Evolutionary conservation across 1,140 invertebrate species (phyloP), one percentile per base, ranked within the genome.

Genomic region (Andricus grossulariae): DNA sequence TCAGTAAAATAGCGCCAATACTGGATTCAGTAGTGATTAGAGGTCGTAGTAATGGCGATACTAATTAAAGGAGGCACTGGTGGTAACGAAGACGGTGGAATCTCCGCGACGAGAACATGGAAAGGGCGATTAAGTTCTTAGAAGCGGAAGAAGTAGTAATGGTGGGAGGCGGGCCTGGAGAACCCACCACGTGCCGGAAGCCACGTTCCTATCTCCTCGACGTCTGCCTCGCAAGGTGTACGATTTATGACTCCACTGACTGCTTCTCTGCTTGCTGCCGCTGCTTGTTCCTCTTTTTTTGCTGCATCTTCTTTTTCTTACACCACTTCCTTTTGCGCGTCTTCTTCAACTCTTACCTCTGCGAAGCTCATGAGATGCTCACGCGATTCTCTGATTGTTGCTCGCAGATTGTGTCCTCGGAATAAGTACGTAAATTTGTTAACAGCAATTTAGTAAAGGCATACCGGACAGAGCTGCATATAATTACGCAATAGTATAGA

Each of bases 231-330:
- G 81, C 85, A 85, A 89, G 85, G 84, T 88, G 80, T 84, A 85
- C 86, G 88, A 90, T 90, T 90, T 90, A 90, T 89, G 83, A 87
- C 88, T 87, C 82, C 77, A 55, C 79, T 82, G 82, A 86, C 85
- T 87, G 82, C 82, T 85, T 85, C 81, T 80, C 79, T 80, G 73
- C 71, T 78, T 78, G 81, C 78, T 82, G 79, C 79, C 77, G 8
- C 39, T 45, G 10, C 39, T 45, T 45, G 8, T 45, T 45, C 39
- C 39, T 45, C 10, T 45, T 45, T 45, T 45, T 45, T 7, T 45
- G 39, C 39, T 45, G 39, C 1, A 10, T 45, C 39, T 45, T 45
- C 10, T 45, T 45, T 45, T 45, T 80, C 82, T 84, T 86, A 83
- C 79, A 79, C 87, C 82, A 80, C 80, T 82, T 74, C 76, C 79